Evolutionary conservation across 2,113 vertebrate genomes (phyloP).

Genomic region (Pyxicephalus adspersus): DNA sequence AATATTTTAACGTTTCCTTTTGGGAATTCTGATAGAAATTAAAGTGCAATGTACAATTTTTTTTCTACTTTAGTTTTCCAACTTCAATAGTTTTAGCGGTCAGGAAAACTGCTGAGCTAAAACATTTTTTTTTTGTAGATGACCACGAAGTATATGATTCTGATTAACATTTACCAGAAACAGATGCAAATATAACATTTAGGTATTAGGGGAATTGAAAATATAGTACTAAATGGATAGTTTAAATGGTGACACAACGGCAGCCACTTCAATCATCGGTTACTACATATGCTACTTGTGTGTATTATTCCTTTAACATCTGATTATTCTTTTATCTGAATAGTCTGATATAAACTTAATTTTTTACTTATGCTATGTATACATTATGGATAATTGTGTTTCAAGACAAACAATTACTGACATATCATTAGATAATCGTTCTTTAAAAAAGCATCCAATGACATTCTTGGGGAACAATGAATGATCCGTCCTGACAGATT

Average conservation of each 20-base stretch:
- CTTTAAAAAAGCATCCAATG: no score
- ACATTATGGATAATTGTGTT: no score
- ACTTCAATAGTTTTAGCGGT: conserved; percentile 31
- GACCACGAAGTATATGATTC: conserved; percentile 23
- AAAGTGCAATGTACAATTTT: background rate
- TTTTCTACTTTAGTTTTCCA: background rate
- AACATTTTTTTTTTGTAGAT: conserved; percentile 27
- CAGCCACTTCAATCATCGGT: background rate
- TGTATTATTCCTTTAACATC: no score
- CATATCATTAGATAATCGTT: no score
- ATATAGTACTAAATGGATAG: background rate
- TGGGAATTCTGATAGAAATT: background rate
- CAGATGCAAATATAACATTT: conserved; percentile 18
- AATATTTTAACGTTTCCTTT: background rate
- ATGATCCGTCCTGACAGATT: no score
- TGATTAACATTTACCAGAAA: conserved; percentile 29
- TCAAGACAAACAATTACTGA: no score
- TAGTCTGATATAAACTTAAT: no score
- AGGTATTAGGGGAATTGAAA: background rate
- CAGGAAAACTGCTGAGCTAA: conserved; percentile 21
- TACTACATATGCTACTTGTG: background rate
- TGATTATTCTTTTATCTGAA: no score
- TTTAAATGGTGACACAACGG: background rate
- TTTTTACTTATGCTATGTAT: no score
- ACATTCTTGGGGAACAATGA: no score